Evolutionary conservation across 2,888 invertebrate species (phyloP), one percentile per base, ranked within the genome.

Genomic region (Linnaemya vulpina): DNA sequence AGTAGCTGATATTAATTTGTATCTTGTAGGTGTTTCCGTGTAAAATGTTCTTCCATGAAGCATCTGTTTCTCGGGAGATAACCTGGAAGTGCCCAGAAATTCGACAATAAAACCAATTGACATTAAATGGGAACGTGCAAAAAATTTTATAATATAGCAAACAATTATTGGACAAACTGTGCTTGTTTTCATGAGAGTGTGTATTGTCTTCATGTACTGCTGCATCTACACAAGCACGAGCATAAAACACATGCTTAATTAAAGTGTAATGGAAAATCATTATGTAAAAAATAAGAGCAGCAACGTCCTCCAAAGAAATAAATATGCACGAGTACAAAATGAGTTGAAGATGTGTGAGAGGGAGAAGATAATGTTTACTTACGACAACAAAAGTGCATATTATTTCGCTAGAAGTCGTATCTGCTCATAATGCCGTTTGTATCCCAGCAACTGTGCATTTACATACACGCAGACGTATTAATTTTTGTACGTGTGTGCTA

Each of bases 241-340:
- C 43, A 55, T 55, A 70, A 73, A 67, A 73, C 76, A 81, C 81
- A 74, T 77, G 67, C 74, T 81, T 81, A 78, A 78, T 74, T 83
- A 74, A 78, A 74, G 73, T 73, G 73, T 68, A 78, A 78, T 78
- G 60, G 67, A 43, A 30, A 78, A 78, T 78, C 53, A 60, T 74
- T 68, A 67, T 74, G 38, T 11, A 55, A 68, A 62, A 43, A 73
- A 60, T 65, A 71, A 62, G 20, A 65, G 70, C 65, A 58, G 11
- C 51, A 40, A 53, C 55, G 53, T 70, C 40, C 40, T n/a, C 63
- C 49, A 71, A 71, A 76, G 63, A 38, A 43, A 46, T 25, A 73
- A 40, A 67, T n/a, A 25, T 46, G 46, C n/a, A 46, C 46, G 46
- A 46, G 38, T 20, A 51, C 9, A 40, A 13, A n/a, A 68, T 25